These are phyloP conservation scores for Tinamus major DNA, from an alignment of 2,797 vertebrate species.

Conservation along the genomic window DNA sequence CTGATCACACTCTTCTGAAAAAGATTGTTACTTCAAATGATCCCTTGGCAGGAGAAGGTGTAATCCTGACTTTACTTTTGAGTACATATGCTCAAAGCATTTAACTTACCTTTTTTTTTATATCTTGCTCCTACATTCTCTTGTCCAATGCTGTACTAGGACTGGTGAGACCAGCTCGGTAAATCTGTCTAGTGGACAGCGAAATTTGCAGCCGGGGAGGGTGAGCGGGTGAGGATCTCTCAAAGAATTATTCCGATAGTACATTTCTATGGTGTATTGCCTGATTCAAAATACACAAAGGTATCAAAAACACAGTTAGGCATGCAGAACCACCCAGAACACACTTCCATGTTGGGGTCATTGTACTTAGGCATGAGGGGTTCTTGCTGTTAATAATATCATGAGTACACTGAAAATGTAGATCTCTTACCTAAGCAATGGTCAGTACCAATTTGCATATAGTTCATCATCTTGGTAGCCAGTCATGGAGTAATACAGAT, in stretches of 20 bases:
- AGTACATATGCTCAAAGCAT: not conserved
- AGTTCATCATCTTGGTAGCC: not conserved
- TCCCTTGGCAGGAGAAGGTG: not conserved
- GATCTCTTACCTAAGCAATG: not conserved
- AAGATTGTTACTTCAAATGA: not conserved
- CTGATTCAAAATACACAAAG: slow-evolving; percentile 71
- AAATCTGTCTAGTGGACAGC: slow-evolving; percentile 84
- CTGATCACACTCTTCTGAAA: not conserved
- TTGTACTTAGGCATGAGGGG: not conserved
- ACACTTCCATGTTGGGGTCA: not conserved
- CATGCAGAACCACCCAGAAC: not conserved
- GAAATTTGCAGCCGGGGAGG: slow-evolving; percentile 84
- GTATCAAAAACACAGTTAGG: not conserved
- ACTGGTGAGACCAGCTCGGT: slow-evolving; percentile 81
- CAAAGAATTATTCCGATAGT: slow-evolving; percentile 84
- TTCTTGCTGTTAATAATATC: not conserved
- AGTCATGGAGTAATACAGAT: not conserved
- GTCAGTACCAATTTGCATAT: not conserved
- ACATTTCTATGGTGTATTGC: slow-evolving; percentile 86
- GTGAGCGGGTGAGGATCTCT: slow-evolving; percentile 81
- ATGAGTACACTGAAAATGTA: not conserved
- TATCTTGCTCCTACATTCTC: slow-evolving; percentile 77
- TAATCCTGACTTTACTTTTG: not conserved
- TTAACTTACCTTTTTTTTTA: slow-evolving; percentile 32
- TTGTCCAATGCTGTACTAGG: slow-evolving; percentile 80